Base-by-base conservation (phyloP, 1,140 invertebrate genomes). In the Thaumetopoea pityocampa region DNA sequence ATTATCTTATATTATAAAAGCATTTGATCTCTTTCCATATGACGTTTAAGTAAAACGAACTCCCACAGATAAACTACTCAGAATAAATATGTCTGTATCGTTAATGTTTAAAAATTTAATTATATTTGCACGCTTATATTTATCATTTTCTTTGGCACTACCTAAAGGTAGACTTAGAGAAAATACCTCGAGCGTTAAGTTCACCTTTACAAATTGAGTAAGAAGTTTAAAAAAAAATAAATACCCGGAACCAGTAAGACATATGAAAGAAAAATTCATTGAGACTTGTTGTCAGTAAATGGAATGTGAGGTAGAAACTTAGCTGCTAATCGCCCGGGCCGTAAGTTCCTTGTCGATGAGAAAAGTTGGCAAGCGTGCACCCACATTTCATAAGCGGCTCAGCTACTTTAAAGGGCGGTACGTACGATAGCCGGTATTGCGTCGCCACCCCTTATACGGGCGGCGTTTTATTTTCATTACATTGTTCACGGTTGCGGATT, bases 351-450 rank as follows among this genome's bases (percentile, higher is more conserved):
- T 14, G 22, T 40, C 60, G 61, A 74, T 82, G 74, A 71, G 72
- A 82, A 82, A 60, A 57, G 53, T 64, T 58, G 46, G 58, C 60
- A 52, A 55, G 40, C 38, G 46, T 41, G 60, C 64, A 54, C 67
- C 64, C 67, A 66, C 67, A 66, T 79, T 77, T 70, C 70, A 74
- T 79, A 80, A 77, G 58, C 71, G 57, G 54, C 64, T 69, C 65
- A 63, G 53, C 51, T 59, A 71, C 68, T 68, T 76, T 73, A 78
- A 79, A 80, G 67, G 79, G 62, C 54, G 65, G 60, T 33, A 20
- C 51, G 46, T 42, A 45, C 36, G 65, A 72, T 57, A 67, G 63
- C 54, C 49, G 51, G 56, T 64, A 67, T 64, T 61, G 61, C 64
- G 55, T 58, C 33, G 44, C 30, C 7, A 37, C 42, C 14, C 67